Base-by-base conservation (phyloP, 2,113 vertebrate genomes). In the Miniopterus natalensis region DNA sequence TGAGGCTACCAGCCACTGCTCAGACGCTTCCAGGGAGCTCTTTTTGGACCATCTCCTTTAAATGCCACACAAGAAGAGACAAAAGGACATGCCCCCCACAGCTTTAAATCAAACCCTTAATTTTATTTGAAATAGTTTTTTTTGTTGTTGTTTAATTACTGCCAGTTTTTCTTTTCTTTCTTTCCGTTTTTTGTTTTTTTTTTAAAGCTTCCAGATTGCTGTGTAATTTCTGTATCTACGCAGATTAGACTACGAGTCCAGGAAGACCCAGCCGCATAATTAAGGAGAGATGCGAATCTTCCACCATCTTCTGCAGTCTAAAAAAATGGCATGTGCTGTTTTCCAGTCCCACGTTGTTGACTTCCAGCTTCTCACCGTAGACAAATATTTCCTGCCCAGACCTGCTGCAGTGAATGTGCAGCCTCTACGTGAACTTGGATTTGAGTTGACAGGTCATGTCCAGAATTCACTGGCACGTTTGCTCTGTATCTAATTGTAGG, bases 71-170 rank as follows among this genome's bases (percentile, higher is more conserved):
- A 94, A 93, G 74, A 88, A 95, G 87, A 97, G 95, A 97, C 96
- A 97, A 97, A 93, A 63, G 57, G 96, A 98, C 89, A 96, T 94
- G 53, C 95, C 92, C 97, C 98, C 98, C 63, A 71, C 59, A 79
- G 98, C 86, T 98, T 98, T 97, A 97, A 98, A 96, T 98, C 97
- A 98, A 97, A 98, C 96, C 92, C 94, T 98, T 97, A 97, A 84
- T 98, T 97, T 98, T 98, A 98, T 98, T 97, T 98, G 97, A 98
- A 90, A 98, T 97, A 97, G 80, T 97, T 98, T 98, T 97, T 98
- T 98, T 98, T 98, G 31, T 95, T 96, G 96, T 96, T 57, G 15
- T 97, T 98, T 98, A 98, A 98, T 98, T 98, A 96, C 97, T 98
- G 97, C 97, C 94, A 98, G 96, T 96, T 95, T 97, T 97, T n/a